Base-by-base conservation (phyloP, 2,797 vertebrate genomes). In the Clarias fuscus region DNA sequence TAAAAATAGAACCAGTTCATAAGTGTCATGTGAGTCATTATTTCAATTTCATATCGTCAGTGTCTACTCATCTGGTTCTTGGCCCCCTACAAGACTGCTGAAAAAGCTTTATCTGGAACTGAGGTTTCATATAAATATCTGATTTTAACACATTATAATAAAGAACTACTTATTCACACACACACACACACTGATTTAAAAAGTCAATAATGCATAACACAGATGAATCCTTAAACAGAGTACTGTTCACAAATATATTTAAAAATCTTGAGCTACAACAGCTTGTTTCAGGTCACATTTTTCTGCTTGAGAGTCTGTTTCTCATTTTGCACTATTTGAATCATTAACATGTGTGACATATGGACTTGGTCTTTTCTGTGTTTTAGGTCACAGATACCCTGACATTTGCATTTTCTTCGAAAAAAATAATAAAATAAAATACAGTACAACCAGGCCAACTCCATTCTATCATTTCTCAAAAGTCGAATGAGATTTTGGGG, bases 321-420 rank as follows among this genome's bases (percentile, higher is more conserved):
- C 33, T 43, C 59, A 64, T 40, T 80, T 43, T 40, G 59, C 33
- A 43, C 77, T n/a, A 8, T 64, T 80, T 80, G 6, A 64, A 40
- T 43, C 77, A 64, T n/a, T 80, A 80, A 15, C 77, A 40, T 62
- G 56, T 61, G 59, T 64, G 33, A 80, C 59, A 64, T 43, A 43
- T 43, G 77, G 78, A 81, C 37, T 27, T 65, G 56, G 76, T 48
- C 37, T 43, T 80, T 79, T 40, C 77, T 62, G 20, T 14, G 11
- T 64, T 79, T 80, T n/a, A 15, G 77, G 11, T 64, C 33, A 40
- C 22, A 64, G 20, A 40, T 64, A 20, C 22, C 13, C 33, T 64
- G 33, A 43, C 59, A 80, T 80, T 37, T 37, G 37, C 37, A 37
- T 37, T 37, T 33, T 33, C 2, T 33, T 2, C 1, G 2, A 33